phyloP scores from a whole-genome alignment of 1,140 invertebrate species.

The Nasonia vitripennis region DNA sequence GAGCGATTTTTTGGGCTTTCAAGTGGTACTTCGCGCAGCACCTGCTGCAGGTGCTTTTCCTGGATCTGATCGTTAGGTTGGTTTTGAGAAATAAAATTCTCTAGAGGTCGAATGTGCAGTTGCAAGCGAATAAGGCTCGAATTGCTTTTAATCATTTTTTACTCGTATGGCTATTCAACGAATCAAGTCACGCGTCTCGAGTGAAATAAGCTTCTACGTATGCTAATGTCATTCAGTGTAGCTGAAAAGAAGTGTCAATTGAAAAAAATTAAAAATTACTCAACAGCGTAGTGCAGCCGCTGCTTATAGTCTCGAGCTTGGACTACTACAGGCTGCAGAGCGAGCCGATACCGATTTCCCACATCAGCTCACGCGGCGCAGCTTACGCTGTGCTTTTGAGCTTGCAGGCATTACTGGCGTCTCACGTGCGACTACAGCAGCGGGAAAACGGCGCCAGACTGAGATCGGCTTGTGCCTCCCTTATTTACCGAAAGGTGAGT shows the following conservation, averaged over 20 bases:
- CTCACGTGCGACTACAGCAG: not conserved
- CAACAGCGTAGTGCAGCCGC: not conserved
- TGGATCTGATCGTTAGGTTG: not conserved
- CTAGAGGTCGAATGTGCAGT: too few species aligned
- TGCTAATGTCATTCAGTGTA: not conserved
- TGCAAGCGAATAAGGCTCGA: not conserved
- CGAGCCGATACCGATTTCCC: not conserved
- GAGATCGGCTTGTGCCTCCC: not conserved
- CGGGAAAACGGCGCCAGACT: not conserved
- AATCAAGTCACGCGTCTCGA: not conserved
- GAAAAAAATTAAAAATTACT: too few species aligned
- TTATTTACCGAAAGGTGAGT: not conserved
- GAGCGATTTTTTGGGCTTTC: not conserved
- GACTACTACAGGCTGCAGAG: not conserved
- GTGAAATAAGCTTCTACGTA: not conserved
- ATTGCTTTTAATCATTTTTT: not conserved
- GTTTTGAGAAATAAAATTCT: too few species aligned
- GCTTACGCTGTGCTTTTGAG: not conserved
- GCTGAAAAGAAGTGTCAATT: not conserved
- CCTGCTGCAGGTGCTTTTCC: not conserved
- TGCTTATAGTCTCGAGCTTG: not conserved
- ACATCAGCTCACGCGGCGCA: not conserved
- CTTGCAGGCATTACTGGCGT: not conserved
- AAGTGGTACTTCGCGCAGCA: not conserved
- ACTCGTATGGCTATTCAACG: not conserved